These are phyloP conservation scores for Saguinus imperator DNA, from an alignment of 2,113 vertebrate genomes.

Conservation along the genomic window DNA sequence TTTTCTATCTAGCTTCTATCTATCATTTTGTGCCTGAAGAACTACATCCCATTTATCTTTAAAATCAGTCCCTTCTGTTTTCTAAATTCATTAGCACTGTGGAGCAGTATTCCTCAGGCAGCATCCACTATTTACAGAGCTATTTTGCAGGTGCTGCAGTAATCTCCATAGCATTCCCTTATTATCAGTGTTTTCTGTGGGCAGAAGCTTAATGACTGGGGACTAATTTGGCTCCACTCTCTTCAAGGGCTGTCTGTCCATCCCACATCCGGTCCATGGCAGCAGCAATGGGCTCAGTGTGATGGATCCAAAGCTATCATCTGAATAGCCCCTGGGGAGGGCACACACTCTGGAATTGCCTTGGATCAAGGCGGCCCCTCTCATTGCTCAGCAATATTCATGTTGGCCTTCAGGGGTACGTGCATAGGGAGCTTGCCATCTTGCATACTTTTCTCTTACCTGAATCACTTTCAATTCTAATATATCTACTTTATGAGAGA, in stretches of 20 bases:
- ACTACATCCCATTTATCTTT: background rate
- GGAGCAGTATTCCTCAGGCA: background rate
- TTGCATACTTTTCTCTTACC: background rate
- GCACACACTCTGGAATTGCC: background rate
- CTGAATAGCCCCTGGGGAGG: background rate
- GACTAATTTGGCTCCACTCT: no score
- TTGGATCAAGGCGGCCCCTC: fast-evolving
- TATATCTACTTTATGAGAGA: background rate
- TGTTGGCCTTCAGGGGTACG: background rate
- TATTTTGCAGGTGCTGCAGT: background rate
- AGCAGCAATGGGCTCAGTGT: background rate
- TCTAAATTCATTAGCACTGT: no score
- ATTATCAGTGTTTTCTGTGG: background rate
- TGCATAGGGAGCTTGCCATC: fast-evolving
- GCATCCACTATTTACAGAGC: background rate
- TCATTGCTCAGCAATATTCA: background rate
- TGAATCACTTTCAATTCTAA: background rate
- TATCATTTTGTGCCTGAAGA: background rate
- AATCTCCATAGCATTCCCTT: fast-evolving
- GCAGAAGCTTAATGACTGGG: background rate
- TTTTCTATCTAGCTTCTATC: background rate
- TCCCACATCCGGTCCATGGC: background rate
- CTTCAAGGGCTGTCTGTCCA: no score
- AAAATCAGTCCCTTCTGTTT: background rate
- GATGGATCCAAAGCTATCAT: background rate